Percentiles rank a stretch among this genome's conserved stretches.
These are phyloP conservation scores for Poeciliopsis turneri DNA, from an alignment of 2,797 vertebrate species.

Conservation along the genomic window DNA sequence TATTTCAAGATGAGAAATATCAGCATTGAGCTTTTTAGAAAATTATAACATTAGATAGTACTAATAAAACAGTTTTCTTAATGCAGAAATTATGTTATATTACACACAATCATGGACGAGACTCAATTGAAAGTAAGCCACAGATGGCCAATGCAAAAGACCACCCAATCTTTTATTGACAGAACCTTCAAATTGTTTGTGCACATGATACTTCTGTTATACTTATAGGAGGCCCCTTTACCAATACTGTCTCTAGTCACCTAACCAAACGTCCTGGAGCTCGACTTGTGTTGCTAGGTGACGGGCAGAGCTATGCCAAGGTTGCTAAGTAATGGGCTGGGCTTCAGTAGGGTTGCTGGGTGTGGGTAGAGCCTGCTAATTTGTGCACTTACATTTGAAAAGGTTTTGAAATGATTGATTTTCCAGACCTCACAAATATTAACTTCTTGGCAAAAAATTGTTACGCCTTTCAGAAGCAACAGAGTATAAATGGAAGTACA, in stretches of 20 bases:
- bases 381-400: too few relatives aligned
- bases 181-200: not conserved
- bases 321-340: too few relatives aligned
- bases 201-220: not conserved
- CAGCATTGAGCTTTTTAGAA: not conserved
- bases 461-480: too few relatives aligned
- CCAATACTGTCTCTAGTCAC: not conserved
- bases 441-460: too few relatives aligned
- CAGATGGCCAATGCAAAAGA: not conserved
- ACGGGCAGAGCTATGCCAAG: too few relatives aligned
- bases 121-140: not conserved
- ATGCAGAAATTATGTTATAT: not conserved
- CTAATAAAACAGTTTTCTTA: not conserved
- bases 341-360: too few relatives aligned
- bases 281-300: too few relatives aligned
- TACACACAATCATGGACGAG: not conserved
- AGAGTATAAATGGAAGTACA: too few relatives aligned
- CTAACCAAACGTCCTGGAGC: not conserved
- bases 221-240: not conserved
- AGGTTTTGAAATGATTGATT: too few relatives aligned
- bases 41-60: not conserved
- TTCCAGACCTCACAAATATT: too few relatives aligned
- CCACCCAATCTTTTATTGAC: not conserved
- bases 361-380: too few relatives aligned
- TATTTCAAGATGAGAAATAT: not conserved